Base-by-base conservation (phyloP, 2,797 vertebrate species). In the Arctocebus calabarensis region DNA sequence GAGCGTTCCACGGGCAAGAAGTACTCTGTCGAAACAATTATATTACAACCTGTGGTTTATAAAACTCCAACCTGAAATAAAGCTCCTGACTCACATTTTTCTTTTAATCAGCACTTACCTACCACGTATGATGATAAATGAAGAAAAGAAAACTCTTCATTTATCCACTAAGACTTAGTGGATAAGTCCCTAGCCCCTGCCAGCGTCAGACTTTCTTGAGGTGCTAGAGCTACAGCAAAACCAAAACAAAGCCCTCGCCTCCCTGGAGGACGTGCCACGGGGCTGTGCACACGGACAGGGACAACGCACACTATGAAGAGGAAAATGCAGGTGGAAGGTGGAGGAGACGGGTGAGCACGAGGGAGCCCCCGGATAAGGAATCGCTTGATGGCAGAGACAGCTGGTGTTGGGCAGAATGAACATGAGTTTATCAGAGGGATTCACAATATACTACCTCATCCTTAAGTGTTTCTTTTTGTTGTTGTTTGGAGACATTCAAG, bases 211-310 rank as follows among this genome's bases (percentile, higher is more conserved):
- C 83, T 45, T 25, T 81, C 19, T 19, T 57, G 45, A 66, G 37
- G 27, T 29, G 52, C 37, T 5, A 3, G 20, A 40, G 11, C 32
- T 20, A 8, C 3, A 22, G 61, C 19, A 8, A 55, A 85, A 34
- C 20, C 22, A 37, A 14, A 23, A 13, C 11, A 48, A 20, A 61
- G 70, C 12, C 19, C 73, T 62, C 34, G n/a, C 7, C 77, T 10
- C 29, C 4, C 66, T 4, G 12, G 22, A 3, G 3, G 13, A 73
- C 4, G 10, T 0, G 27, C 16, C 17, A 34, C 0, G 20, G 14
- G 48, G 55, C 34, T 19, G 11, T 59, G 62, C 68, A 90, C 43
- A 37, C 45, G 29, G 40, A 27, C 25, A 45, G 45, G 1, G 45
- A 40, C 9, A 77, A 77, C 27, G 52, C 0, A 5, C 11, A 19